Percentiles rank a stretch among this genome's conserved stretches.
phyloP scores from a whole-genome alignment of 2,888 invertebrate species.

The Mellilla xanthometata region DNA sequence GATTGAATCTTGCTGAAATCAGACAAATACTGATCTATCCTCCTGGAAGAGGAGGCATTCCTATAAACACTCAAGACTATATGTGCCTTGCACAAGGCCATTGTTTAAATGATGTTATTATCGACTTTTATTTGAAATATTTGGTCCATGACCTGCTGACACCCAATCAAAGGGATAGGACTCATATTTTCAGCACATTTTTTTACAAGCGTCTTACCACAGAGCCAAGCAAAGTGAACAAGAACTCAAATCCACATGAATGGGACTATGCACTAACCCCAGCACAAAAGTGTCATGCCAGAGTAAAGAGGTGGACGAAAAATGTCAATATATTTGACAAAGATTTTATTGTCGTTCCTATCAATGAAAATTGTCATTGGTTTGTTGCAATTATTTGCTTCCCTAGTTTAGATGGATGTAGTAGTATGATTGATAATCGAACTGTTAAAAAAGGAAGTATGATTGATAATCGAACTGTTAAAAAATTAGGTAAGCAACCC shows the following conservation, averaged over 20 bases:
- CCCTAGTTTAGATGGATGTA: conserved; percentile 90
- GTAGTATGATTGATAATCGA: conserved; percentile 86
- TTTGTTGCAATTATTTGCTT: conserved; percentile 98
- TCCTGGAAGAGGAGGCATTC: conserved; percentile 92
- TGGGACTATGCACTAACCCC: conserved; percentile 86
- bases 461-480: too few relatives aligned
- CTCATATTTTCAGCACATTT: conserved; percentile 97
- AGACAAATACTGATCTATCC: conserved; percentile 91
- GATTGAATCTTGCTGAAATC: conserved; percentile 78
- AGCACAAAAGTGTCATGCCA: conserved; percentile 92
- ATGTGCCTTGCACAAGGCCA: conserved; percentile 95
- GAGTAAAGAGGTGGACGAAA: conserved; percentile 98
- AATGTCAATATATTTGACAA: conserved; percentile 97
- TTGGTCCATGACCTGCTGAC: conserved; percentile 91
- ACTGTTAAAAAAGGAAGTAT: conserved; percentile 78
- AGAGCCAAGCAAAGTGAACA: conserved; percentile 86
- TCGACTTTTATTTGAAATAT: conserved; percentile 97
- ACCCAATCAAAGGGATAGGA: conserved; percentile 88
- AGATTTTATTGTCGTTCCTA: conserved; percentile 97
- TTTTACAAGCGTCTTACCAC: conserved; percentile 97
- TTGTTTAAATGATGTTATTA: conserved; percentile 98
- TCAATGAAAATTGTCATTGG: conserved; percentile 99
- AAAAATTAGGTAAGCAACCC: conserved; percentile 75
- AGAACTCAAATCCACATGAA: conserved; percentile 84
- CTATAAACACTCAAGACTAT: conserved; percentile 97